Conservation (phyloP, 2,113 vertebrate genomes). For the Xenus cinereus region DNA sequence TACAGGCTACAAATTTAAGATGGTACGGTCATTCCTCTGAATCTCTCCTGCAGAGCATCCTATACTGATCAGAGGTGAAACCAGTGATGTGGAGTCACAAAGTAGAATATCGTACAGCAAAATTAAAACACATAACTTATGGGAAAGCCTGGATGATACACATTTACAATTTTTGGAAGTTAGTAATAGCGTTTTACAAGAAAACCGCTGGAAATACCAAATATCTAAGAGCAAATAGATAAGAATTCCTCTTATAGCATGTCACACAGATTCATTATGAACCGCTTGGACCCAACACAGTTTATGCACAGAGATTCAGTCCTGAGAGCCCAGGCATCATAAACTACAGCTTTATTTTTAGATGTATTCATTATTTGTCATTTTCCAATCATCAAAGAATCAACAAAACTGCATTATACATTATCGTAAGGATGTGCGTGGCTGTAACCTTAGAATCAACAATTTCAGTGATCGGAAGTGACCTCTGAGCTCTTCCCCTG, state of each 20-base stretch:
- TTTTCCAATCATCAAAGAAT: not conserved
- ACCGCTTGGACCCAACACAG: not conserved
- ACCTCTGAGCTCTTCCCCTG: not conserved
- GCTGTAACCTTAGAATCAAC: not conserved
- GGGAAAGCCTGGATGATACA: not conserved
- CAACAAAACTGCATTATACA: not conserved
- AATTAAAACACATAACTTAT: fast-evolving
- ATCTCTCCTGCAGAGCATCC: not conserved
- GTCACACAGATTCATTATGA: not conserved
- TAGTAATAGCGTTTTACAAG: not conserved
- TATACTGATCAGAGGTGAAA: not conserved
- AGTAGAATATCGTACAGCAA: fast-evolving
- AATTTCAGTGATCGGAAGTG: not conserved
- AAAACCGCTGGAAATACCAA: not conserved
- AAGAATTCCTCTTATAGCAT: not conserved
- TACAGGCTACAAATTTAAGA: fast-evolving
- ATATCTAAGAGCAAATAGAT: not conserved
- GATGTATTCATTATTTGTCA: not conserved
- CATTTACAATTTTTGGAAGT: not conserved
- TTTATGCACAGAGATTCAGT: not conserved
- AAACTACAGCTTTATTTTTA: not conserved
- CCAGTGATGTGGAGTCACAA: not conserved
- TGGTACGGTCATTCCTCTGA: not conserved
- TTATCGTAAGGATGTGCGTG: not conserved
- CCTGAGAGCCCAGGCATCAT: not conserved